phyloP scores from a whole-genome alignment of 2,113 vertebrate genomes.

The Gallinago paraguaiae region DNA sequence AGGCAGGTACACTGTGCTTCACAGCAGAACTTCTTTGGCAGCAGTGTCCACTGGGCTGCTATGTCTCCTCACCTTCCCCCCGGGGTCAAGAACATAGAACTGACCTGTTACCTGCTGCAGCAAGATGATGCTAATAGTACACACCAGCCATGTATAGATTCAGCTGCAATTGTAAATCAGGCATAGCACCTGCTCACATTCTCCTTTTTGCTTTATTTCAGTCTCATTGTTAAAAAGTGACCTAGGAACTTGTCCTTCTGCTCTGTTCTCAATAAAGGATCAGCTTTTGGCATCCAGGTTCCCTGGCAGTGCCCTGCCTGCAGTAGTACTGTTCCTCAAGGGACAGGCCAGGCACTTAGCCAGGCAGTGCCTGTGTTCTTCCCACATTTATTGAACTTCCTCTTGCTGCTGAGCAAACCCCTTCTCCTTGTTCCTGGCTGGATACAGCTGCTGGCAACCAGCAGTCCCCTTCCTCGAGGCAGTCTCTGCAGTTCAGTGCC shows the following conservation, averaged over 20 bases:
- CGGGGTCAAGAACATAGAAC: neutral
- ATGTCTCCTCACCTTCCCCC: neutral
- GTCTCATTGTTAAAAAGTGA: neutral
- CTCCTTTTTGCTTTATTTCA: neutral
- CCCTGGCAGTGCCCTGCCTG: neutral
- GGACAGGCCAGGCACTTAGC: neutral
- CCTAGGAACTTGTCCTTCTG: neutral
- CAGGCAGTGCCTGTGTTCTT: neutral
- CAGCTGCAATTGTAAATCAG: neutral
- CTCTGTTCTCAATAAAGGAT: neutral
- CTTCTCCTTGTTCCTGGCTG: neutral
- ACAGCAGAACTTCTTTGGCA: neutral
- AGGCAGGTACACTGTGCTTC: neutral
- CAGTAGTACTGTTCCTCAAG: neutral
- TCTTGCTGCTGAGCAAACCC: neutral
- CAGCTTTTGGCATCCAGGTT: neutral
- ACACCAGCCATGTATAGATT: neutral
- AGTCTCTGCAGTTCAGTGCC: neutral
- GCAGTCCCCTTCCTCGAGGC: neutral
- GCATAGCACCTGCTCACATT: neutral
- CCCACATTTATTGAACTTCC: neutral
- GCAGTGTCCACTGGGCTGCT: neutral
- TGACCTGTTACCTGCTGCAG: neutral
- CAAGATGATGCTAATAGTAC: neutral
- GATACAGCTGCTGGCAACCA: neutral